Evolutionary conservation across 2,888 invertebrate genomes (phyloP).

Genomic region (Conus canariensis): DNA sequence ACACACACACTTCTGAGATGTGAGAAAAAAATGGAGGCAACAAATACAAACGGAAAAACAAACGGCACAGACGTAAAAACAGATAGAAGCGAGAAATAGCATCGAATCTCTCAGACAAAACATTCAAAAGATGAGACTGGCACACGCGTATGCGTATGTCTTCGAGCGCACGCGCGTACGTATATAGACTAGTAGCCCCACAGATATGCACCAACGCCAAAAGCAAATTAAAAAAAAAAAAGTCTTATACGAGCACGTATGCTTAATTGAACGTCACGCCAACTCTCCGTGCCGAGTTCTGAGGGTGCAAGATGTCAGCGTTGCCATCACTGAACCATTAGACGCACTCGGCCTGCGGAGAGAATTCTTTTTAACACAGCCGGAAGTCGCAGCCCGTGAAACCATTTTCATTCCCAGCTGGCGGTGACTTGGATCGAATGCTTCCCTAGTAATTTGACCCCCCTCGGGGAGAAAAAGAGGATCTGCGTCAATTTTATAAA

Average conservation of each 20-base stretch:
- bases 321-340: background rate
- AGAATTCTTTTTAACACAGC: background rate
- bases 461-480: background rate
- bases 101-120: background rate
- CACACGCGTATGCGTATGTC: no score
- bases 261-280: background rate
- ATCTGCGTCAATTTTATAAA: no score
- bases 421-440: background rate
- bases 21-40: no score
- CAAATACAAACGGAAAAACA: no score
- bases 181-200: no score
- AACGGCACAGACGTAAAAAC: no score
- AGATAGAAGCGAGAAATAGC: no score
- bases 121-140: no score
- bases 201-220: no score
- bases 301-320: conserved; percentile 7
- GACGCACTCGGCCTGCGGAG: background rate
- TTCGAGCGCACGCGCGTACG: no score
- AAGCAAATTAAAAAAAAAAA: background rate
- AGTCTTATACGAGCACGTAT: background rate
- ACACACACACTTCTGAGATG: no score
- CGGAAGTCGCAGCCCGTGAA: background rate
- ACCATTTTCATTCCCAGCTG: conserved; percentile 4
- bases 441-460: background rate
- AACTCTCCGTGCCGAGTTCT: background rate